These are phyloP conservation scores for Schizopygopsis pylzovi DNA, from an alignment of 2,797 vertebrate genomes.

Conservation along the genomic window DNA sequence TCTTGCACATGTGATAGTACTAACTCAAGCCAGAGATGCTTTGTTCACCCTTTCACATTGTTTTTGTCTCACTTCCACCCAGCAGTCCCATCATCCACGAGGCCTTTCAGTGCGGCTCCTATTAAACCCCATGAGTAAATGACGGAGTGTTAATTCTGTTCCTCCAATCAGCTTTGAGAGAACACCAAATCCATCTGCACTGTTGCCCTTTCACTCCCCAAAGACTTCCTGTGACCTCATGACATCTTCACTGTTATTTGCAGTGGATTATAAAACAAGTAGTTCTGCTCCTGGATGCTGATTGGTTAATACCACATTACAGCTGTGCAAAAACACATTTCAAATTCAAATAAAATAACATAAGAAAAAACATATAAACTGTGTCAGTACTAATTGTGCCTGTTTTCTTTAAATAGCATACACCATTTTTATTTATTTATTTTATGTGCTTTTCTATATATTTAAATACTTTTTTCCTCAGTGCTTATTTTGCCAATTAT, in stretches of 20 bases:
- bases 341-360: not conserved
- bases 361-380: not conserved
- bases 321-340: not conserved
- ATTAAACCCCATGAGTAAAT: constrained; percentile 9
- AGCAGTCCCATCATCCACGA: constrained; percentile 11
- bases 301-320: not conserved
- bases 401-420: not conserved
- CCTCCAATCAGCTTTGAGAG: constrained; percentile 29
- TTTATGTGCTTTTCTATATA: too few relatives aligned
- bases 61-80: constrained; percentile 15
- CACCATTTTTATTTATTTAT: not conserved
- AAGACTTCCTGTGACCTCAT: constrained; percentile 9
- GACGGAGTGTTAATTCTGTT: not conserved
- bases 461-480: too few relatives aligned
- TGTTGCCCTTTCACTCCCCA: constrained; percentile 32
- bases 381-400: not conserved
- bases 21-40: not conserved
- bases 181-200: constrained; percentile 24
- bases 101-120: not conserved
- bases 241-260: constrained; percentile 20
- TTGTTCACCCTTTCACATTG: not conserved
- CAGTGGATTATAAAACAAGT: constrained; percentile 32
- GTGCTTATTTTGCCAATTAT: too few relatives aligned
- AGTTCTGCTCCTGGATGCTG: not conserved
- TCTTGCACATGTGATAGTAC: not conserved